Percentiles rank a stretch among this genome's conserved stretches.
Evolutionary conservation across 2,113 vertebrate species (phyloP).

Genomic region (Cricetomys ansorgei): DNA sequence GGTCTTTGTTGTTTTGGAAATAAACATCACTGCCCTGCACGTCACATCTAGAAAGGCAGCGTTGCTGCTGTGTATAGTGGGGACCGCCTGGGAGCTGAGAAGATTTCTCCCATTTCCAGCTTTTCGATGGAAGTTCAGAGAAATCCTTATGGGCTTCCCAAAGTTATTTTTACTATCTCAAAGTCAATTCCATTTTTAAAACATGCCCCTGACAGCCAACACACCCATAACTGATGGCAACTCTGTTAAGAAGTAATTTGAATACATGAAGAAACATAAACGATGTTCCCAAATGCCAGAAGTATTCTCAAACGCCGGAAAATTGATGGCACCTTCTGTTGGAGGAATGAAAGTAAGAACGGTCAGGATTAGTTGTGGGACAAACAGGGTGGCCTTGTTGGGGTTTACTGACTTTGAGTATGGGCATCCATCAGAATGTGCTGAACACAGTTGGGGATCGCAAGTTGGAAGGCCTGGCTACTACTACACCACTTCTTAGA

Average conservation of each 20-base stretch:
- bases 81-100: neutral
- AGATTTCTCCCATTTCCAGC: neutral
- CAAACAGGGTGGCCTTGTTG: neutral
- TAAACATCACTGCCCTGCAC: neutral
- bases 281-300: neutral
- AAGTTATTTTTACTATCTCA: neutral
- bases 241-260: neutral
- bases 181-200: neutral
- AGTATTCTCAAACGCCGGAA: neutral
- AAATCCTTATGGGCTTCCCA: neutral
- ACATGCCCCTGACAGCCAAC: neutral
- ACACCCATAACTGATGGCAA: neutral
- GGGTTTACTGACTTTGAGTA: neutral
- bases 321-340: neutral
- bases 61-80: neutral
- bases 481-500: neutral
- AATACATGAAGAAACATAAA: neutral
- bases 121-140: neutral
- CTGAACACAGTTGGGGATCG: neutral
- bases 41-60: neutral
- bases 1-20: conserved; percentile 20
- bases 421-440: neutral
- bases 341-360: neutral
- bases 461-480: neutral
- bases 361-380: neutral